Evolutionary conservation across 2,113 vertebrate genomes (phyloP).

Genomic region (Narcine bancroftii): DNA sequence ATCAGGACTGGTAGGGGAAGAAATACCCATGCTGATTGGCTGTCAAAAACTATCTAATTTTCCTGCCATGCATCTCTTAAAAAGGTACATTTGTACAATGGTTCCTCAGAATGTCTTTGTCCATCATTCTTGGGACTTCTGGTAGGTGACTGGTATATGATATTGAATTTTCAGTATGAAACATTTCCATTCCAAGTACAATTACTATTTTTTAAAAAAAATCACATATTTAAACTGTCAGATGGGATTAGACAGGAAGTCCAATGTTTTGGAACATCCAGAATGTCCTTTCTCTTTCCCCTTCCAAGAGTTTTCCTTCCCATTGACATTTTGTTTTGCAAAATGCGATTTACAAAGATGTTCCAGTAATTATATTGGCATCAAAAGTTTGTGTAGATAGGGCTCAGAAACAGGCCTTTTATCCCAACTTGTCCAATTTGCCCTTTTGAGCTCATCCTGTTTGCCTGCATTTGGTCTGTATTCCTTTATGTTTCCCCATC

Average conservation of each 20-base stretch:
- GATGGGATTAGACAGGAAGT: not conserved
- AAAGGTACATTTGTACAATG: not conserved
- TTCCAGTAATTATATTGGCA: not conserved
- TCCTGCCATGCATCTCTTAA: not conserved
- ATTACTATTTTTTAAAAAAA: no score
- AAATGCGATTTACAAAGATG: no score
- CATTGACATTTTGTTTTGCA: not conserved
- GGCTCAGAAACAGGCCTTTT: not conserved
- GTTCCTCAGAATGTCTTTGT: not conserved
- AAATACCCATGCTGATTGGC: not conserved
- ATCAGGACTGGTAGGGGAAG: not conserved
- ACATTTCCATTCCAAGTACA: no score
- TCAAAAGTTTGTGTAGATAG: no score
- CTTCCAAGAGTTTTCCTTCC: not conserved
- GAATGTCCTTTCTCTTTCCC: not conserved
- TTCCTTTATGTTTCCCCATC: no score
- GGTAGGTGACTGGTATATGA: not conserved
- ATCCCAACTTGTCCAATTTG: no score
- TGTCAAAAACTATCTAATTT: not conserved
- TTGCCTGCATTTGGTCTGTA: no score
- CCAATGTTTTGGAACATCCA: not conserved
- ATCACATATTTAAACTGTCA: no score
- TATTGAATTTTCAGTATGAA: not conserved
- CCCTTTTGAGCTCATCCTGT: no score
- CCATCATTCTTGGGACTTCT: not conserved